These are phyloP conservation scores for Plodia interpunctella DNA, from an alignment of 1,140 invertebrate species.

Conservation along the genomic window DNA sequence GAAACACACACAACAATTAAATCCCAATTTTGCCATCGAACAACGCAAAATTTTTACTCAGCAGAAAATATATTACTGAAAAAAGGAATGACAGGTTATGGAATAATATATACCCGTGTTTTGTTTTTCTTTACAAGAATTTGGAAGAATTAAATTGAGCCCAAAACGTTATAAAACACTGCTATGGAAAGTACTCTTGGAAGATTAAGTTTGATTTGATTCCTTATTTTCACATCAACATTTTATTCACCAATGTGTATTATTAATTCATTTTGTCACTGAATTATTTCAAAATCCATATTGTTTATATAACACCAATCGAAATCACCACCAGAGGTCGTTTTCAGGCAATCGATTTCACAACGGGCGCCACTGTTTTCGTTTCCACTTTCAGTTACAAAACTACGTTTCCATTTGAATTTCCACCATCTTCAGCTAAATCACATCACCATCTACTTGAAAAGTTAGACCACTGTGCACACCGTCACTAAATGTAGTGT, in stretches of 20 bases:
- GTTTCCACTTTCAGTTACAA: conserved; percentile 8
- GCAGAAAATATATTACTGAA: no score
- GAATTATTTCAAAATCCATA: background rate
- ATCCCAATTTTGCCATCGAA: no score
- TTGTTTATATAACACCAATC: conserved; percentile 10
- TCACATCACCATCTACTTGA: conserved; percentile 18
- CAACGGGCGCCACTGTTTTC: background rate
- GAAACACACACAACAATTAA: background rate
- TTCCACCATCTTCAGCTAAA: background rate
- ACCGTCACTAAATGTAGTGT: conserved; percentile 19
- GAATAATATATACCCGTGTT: no score
- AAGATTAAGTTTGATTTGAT: background rate
- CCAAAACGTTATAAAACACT: background rate
- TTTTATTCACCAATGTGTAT: background rate
- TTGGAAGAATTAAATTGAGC: conserved; percentile 41
- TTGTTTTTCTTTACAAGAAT: background rate
- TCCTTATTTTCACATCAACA: background rate
- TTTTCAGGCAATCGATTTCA: conserved; percentile 10
- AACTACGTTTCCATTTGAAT: background rate
- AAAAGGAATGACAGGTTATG: no score
- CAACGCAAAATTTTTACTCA: no score
- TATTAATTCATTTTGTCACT: background rate
- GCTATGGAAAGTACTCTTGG: background rate
- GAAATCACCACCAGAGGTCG: conserved; percentile 13
- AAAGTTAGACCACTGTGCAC: conserved; percentile 13